Evolutionary conservation across 2,113 vertebrate genomes (phyloP).

Genomic region (Ciconia stormi): DNA sequence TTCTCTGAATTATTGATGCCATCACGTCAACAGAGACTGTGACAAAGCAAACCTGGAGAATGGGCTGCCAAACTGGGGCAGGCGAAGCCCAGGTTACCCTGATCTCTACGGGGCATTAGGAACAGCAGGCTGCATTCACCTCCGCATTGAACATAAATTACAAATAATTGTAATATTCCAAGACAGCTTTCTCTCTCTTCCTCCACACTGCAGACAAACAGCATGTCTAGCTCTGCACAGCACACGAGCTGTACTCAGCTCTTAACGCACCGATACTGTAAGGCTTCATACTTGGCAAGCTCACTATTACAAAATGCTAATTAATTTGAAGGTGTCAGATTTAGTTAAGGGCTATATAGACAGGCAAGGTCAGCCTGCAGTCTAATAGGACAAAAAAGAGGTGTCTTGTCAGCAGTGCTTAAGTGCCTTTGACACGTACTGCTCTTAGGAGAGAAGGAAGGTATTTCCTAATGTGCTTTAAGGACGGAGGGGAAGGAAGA

Average conservation of each 20-base stretch:
- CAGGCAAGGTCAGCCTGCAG: not conserved
- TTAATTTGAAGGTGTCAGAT: slow-evolving; percentile 33
- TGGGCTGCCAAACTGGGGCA: not conserved
- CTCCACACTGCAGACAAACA: slow-evolving; percentile 27
- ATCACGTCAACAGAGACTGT: not conserved
- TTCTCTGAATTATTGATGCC: slow-evolving; percentile 55
- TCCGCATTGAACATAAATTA: not conserved
- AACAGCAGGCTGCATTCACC: not conserved
- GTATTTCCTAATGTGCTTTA: not conserved
- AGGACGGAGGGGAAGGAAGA: not conserved
- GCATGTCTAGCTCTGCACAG: not conserved
- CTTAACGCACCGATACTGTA: not conserved
- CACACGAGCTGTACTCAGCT: not conserved
- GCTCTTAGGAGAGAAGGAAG: not conserved
- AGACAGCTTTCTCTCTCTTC: not conserved
- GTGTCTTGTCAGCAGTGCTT: not conserved
- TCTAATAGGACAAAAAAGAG: not conserved
- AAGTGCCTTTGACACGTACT: not conserved
- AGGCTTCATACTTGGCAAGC: slow-evolving; percentile 22
- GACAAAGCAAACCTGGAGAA: slow-evolving; percentile 38
- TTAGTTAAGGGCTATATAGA: not conserved
- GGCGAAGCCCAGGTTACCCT: not conserved
- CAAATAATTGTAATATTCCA: not conserved
- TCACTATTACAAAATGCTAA: slow-evolving; percentile 13
- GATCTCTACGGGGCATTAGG: not conserved